Conservation (phyloP, 2,113 vertebrate species). For the Hymenochirus boettgeri region DNA sequence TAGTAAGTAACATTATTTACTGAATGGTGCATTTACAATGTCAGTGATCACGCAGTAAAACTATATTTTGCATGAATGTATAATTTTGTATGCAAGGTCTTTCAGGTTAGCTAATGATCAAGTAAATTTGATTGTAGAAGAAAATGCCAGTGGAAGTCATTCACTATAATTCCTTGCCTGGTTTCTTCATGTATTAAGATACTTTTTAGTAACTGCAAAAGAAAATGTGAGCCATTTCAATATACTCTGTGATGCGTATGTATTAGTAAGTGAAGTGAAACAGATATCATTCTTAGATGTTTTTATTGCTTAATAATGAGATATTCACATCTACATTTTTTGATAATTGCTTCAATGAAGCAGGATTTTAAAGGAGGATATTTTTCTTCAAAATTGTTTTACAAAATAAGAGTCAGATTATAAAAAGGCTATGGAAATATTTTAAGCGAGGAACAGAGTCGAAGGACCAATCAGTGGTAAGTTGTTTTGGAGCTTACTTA, state of each 20-base stretch:
- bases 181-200: conserved; percentile 8
- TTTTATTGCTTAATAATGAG: background rate
- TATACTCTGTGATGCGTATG: background rate
- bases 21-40: conserved; percentile 24
- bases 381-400: too few relatives aligned
- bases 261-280: conserved; percentile 5
- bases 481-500: too few relatives aligned
- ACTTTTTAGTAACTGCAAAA: background rate
- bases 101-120: conserved; percentile 27
- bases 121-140: conserved; percentile 21
- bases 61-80: conserved; percentile 28
- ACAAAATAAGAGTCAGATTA: too few relatives aligned
- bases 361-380: too few relatives aligned
- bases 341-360: too few relatives aligned
- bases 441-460: too few relatives aligned
- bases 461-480: too few relatives aligned
- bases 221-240: conserved; percentile 12
- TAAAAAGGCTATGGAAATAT: too few relatives aligned
- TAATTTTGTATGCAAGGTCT: conserved; percentile 27
- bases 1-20: conserved; percentile 12
- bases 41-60: conserved; percentile 29
- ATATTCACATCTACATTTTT: background rate
- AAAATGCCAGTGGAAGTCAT: conserved; percentile 32
- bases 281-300: background rate
- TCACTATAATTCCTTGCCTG: conserved; percentile 12